Evolutionary conservation across 2,797 vertebrate genomes (phyloP), one percentile per base, ranked within the genome.

Genomic region (Acomys russatus): DNA sequence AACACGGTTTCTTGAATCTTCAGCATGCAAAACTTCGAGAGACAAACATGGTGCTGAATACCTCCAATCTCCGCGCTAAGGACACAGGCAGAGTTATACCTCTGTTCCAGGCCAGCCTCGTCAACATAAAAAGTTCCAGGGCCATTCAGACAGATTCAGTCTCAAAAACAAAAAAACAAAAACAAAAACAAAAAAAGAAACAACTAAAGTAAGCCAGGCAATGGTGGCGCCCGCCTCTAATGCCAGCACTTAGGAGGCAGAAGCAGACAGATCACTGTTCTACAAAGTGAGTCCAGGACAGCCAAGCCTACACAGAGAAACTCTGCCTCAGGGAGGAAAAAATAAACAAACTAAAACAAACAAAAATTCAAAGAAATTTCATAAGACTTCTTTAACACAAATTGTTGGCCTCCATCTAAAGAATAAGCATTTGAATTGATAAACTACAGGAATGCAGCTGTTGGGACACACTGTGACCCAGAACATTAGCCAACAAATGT

Each of bases 1-100:
- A 96, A 91, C 7, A 90, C 1, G 3, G 61, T 71, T 96, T 97
- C 61, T 93, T 44, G 30, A 95, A 93, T 44, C 88, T 92, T 77
- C 84, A 94, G 66, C 51, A 35, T 71, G 14, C 12, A 66, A 56
- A 63, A 70, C 49, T 44, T 64, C 59, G n/a, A 61, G n/a, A 64
- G 35, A 4, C 23, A 64, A 14, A 15, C 35, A 83, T 30, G 61
- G 15, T 64, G 35, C 11, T 3, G 1, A 22, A 61, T 82, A n/a
- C 35, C 25, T 83, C 44, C 64, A 18, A 84, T 64, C 25, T 66
- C 38, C 44, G 35, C 4, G 64, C 80, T 20, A 25, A 49, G 15
- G 61, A 83, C 38, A 49, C 25, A 83, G 61, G 23, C 17, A 84
- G 61, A 64, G 25, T 18, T 49, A 35, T 35, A 44, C 30, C 80